A percentile compares a stretch with the other conserved stretches of the same genome.
Evolutionary conservation across 2,888 invertebrate species (phyloP).

Genomic region (Neoascia interrupta): DNA sequence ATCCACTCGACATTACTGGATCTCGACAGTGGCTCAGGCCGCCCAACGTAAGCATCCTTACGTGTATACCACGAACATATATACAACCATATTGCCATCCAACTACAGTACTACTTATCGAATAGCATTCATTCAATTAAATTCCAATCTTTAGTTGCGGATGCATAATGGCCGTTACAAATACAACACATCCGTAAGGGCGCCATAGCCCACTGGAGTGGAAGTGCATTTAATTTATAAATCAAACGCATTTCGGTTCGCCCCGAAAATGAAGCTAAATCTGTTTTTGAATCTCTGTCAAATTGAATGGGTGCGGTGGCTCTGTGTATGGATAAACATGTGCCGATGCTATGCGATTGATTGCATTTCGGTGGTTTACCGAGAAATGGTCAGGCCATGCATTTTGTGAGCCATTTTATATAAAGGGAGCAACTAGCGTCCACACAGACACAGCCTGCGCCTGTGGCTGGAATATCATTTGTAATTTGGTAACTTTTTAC

Average conservation of each 20-base stretch:
- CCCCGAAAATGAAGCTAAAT: conserved; percentile 66
- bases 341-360: conserved; percentile 66
- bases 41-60: too few species aligned
- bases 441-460: not conserved
- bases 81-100: not conserved
- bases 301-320: conserved; percentile 61
- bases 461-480: not conserved
- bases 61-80: not conserved
- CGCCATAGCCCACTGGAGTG: not conserved
- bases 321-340: conserved; percentile 62
- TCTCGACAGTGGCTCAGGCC: too few species aligned
- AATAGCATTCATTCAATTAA: conserved; percentile 69
- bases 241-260: conserved; percentile 64
- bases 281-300: conserved; percentile 69
- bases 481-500: not conserved
- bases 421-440: not conserved
- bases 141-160: conserved; percentile 58
- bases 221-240: conserved; percentile 55
- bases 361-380: conserved; percentile 66
- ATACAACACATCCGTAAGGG: not conserved
- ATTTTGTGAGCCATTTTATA: too few species aligned
- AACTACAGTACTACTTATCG: conserved; percentile 48
- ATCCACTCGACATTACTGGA: too few species aligned
- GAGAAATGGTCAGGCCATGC: conserved; percentile 42
- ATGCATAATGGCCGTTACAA: not conserved